phyloP scores from a whole-genome alignment of 2,797 vertebrate genomes.

The Ctenochaetus hawaiiensis region DNA sequence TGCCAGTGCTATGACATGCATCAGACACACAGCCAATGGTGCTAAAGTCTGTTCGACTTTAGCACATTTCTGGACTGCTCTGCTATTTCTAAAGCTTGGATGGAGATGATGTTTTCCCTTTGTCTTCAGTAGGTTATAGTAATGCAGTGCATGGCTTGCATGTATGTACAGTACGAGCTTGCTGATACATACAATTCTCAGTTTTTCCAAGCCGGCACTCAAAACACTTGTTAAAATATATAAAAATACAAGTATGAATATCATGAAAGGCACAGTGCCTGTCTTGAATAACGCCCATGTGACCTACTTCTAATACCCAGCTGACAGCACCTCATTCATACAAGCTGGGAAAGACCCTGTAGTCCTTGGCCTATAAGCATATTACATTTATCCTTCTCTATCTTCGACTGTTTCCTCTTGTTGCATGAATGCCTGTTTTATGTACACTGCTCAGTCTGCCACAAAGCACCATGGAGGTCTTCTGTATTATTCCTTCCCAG shows the following conservation, averaged over 20 bases:
- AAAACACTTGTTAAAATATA: constrained; percentile 36
- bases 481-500: constrained; percentile 52
- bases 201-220: constrained; percentile 34
- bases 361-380: constrained; percentile 56
- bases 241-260: constrained; percentile 43
- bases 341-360: constrained; percentile 65
- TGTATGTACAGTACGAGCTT: constrained; percentile 34
- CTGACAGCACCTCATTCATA: constrained; percentile 73
- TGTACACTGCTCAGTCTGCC: constrained; percentile 53
- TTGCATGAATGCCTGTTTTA: constrained; percentile 65
- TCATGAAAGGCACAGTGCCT: constrained; percentile 53
- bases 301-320: constrained; percentile 68
- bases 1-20: constrained; percentile 67
- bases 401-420: constrained; percentile 69
- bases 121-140: constrained; percentile 35
- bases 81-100: constrained; percentile 41
- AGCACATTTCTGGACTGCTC: constrained; percentile 53
- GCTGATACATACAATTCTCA: constrained; percentile 7
- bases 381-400: constrained; percentile 65
- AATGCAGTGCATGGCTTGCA: constrained; percentile 10
- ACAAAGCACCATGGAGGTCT: constrained; percentile 47
- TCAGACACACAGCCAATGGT: constrained; percentile 49
- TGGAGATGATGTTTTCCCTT: constrained; percentile 48
- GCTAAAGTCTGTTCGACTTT: constrained; percentile 46
- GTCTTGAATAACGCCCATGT: constrained; percentile 66